Conservation (phyloP, 2,113 vertebrate genomes). For the Nycticryphes semicollaris region DNA sequence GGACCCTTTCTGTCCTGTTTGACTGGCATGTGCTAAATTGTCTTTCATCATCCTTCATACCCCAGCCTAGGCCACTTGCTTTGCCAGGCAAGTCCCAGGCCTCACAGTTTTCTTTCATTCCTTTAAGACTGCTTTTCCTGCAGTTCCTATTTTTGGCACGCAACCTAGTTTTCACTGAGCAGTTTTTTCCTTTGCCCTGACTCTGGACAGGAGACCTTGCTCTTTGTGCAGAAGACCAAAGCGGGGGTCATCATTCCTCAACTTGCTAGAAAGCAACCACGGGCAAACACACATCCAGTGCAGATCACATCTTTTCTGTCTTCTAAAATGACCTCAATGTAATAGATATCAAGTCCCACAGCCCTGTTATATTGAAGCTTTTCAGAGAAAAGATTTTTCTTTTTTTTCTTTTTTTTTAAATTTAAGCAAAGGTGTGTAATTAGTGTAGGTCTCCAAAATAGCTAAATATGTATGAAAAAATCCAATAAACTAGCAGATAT, state of each 20-base stretch:
- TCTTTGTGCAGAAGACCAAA: neutral
- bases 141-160: neutral
- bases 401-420: neutral
- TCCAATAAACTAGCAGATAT: fast-evolving
- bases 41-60: neutral
- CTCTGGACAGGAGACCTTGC: neutral
- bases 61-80: too few species aligned
- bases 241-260: fast-evolving
- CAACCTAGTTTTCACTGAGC: neutral
- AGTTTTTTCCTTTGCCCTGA: neutral
- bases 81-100: neutral
- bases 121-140: neutral
- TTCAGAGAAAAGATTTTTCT: neutral
- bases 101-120: neutral
- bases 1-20: neutral
- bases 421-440: neutral
- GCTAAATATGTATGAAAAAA: neutral
- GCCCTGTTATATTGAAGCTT: neutral
- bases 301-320: neutral
- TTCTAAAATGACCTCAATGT: neutral
- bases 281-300: neutral
- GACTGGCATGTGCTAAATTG: neutral
- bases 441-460: neutral
- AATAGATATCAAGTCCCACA: neutral
- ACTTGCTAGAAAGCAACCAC: neutral